Evolutionary conservation across 2,888 invertebrate genomes (phyloP).

Genomic region (Aelia acuminata): DNA sequence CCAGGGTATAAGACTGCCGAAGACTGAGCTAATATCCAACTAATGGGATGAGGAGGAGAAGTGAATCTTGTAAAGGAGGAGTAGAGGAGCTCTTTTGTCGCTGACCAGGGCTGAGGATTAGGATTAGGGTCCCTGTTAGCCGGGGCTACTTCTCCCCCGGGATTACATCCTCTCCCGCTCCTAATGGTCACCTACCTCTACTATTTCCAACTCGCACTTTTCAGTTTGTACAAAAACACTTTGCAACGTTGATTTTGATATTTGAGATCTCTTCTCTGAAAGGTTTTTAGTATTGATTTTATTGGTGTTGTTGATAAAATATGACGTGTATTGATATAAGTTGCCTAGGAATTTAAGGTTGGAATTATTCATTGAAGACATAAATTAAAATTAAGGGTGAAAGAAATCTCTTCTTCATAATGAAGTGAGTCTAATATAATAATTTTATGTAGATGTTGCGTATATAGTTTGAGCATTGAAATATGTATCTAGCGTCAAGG

Average conservation of each 20-base stretch:
- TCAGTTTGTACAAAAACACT: not conserved
- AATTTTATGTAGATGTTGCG: no score
- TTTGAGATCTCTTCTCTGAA: no score
- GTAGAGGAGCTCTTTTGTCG: conserved; percentile 46
- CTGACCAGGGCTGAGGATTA: conserved; percentile 46
- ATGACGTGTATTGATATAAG: no score
- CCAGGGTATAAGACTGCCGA: not conserved
- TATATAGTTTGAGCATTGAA: no score
- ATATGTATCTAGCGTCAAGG: no score
- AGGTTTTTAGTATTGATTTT: no score
- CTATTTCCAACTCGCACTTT: not conserved
- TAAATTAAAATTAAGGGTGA: no score
- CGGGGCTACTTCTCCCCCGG: conserved; percentile 32
- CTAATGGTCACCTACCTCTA: conserved; percentile 43
- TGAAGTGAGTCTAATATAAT: no score
- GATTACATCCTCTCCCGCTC: not conserved
- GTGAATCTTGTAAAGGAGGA: conserved; percentile 25
- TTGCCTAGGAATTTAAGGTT: no score
- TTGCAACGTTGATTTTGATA: not conserved
- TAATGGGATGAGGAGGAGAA: conserved; percentile 12
- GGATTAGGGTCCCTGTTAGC: conserved; percentile 56
- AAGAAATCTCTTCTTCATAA: no score
- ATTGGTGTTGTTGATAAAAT: no score
- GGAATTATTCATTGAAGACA: no score
- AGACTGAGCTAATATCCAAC: not conserved